A percentile compares a stretch with the other conserved stretches of the same genome.
Conservation (phyloP, 2,888 invertebrate species). For the Andrena hattorfiana region DNA sequence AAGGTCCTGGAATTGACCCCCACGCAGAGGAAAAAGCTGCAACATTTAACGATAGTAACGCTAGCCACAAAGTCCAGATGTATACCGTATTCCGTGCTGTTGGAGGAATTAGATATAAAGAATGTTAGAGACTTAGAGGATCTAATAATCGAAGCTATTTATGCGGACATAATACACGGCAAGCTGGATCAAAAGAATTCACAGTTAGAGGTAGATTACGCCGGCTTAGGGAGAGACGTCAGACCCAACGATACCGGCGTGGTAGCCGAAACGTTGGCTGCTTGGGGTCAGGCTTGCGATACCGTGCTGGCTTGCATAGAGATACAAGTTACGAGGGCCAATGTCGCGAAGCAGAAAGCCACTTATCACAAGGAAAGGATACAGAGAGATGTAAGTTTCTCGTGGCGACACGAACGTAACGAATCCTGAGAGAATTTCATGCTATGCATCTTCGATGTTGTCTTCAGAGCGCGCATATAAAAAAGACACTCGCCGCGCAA, state of each 20-base stretch:
- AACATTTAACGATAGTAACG: slow-evolving; percentile 97
- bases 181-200: slow-evolving; percentile 98
- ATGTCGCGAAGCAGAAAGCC: slow-evolving; percentile 92
- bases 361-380: slow-evolving; percentile 92
- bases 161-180: slow-evolving; percentile 97
- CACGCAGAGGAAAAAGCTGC: slow-evolving; percentile 94
- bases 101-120: slow-evolving; percentile 95
- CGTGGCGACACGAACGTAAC: not conserved
- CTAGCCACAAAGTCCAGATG: slow-evolving; percentile 96
- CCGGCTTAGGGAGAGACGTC: slow-evolving; percentile 95
- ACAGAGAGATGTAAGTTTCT: slow-evolving; percentile 92
- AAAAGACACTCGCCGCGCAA: slow-evolving; percentile 94
- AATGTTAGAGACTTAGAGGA: slow-evolving; percentile 98
- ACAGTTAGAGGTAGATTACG: slow-evolving; percentile 96
- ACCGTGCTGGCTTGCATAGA: slow-evolving; percentile 95
- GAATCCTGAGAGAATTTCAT: not conserved
- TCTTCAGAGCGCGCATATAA: slow-evolving; percentile 92
- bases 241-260: slow-evolving; percentile 92
- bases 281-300: slow-evolving; percentile 97
- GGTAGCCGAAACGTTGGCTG: slow-evolving; percentile 93
- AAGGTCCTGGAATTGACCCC: slow-evolving; percentile 92
- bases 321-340: slow-evolving; percentile 94
- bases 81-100: slow-evolving; percentile 94
- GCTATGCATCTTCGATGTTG: slow-evolving; percentile 4
- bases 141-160: slow-evolving; percentile 99